A percentile compares a stretch with the other conserved stretches of the same genome.
phyloP scores from a whole-genome alignment of 2,888 invertebrate species.

The Aquatica leii region DNA sequence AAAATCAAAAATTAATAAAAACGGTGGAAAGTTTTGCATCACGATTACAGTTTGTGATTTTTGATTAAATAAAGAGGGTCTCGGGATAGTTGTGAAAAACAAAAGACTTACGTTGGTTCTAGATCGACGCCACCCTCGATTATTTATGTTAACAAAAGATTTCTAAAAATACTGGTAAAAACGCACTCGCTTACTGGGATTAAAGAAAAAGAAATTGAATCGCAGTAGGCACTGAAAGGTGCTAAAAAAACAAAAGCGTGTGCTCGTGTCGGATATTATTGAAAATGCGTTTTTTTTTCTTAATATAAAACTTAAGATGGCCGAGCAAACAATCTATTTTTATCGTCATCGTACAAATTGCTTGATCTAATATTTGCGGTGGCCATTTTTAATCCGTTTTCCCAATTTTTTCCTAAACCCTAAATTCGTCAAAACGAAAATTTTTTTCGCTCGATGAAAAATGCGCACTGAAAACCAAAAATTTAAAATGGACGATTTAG shows the following conservation, averaged over 20 bases:
- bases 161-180: constrained; percentile 32
- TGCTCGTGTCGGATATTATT: constrained; percentile 12
- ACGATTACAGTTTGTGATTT: background rate
- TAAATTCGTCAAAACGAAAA: background rate
- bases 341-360: constrained; percentile 48
- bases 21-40: constrained; percentile 23
- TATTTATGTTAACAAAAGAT: constrained; percentile 26
- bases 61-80: background rate
- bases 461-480: background rate
- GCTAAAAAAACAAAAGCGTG: background rate
- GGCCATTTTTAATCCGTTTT: constrained; percentile 44
- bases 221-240: background rate
- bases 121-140: constrained; percentile 15
- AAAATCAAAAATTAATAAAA: constrained; percentile 18
- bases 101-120: constrained; percentile 4
- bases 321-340: constrained; percentile 61
- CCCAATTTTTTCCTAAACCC: background rate
- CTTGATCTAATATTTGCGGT: constrained; percentile 50
- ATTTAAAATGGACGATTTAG: background rate
- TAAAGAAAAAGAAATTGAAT: constrained; percentile 15
- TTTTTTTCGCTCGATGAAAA: background rate
- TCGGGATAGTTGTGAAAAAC: too few species aligned
- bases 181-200: constrained; percentile 13
- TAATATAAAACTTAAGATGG: constrained; percentile 55
- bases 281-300: constrained; percentile 18